These are phyloP conservation scores for Anser cygnoides DNA, from an alignment of 2,113 vertebrate genomes.

Conservation along the genomic window DNA sequence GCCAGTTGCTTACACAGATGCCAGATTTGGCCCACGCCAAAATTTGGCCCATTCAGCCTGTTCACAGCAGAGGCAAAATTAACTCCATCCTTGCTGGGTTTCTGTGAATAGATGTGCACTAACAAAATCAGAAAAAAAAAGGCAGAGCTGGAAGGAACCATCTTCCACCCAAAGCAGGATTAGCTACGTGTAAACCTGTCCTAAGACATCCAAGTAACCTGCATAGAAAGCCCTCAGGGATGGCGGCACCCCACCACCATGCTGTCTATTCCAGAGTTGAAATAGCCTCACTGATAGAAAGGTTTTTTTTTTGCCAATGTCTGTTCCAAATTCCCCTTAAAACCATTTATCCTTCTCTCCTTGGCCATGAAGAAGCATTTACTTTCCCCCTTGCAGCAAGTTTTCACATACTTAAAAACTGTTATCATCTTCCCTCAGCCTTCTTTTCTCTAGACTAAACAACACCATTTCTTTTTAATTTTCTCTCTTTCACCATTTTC, in stretches of 20 bases:
- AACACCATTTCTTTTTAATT: not conserved
- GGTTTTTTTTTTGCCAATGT: not conserved
- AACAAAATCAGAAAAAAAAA: not conserved
- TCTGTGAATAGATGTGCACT: not conserved
- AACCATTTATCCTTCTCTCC: not conserved
- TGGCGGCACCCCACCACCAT: not conserved
- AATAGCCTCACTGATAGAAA: not conserved
- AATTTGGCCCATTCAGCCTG: not conserved
- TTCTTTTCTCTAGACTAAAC: slow-evolving; percentile 44
- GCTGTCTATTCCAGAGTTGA: not conserved
- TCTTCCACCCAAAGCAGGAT: not conserved
- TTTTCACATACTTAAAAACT: not conserved
- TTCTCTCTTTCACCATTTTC: not conserved
- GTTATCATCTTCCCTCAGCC: not conserved
- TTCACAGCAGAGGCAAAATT: not conserved
- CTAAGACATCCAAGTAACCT: not conserved
- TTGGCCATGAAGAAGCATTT: not conserved
- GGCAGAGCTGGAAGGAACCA: not conserved
- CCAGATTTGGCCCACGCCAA: not conserved
- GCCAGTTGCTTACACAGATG: not conserved
- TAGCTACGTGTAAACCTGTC: not conserved
- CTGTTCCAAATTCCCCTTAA: not conserved
- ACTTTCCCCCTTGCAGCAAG: not conserved
- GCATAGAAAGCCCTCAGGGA: not conserved
- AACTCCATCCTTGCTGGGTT: not conserved